A percentile compares a stretch with the other conserved stretches of the same genome.
phyloP scores from a whole-genome alignment of 2,797 vertebrate genomes.

The Glossophaga mutica region DNA sequence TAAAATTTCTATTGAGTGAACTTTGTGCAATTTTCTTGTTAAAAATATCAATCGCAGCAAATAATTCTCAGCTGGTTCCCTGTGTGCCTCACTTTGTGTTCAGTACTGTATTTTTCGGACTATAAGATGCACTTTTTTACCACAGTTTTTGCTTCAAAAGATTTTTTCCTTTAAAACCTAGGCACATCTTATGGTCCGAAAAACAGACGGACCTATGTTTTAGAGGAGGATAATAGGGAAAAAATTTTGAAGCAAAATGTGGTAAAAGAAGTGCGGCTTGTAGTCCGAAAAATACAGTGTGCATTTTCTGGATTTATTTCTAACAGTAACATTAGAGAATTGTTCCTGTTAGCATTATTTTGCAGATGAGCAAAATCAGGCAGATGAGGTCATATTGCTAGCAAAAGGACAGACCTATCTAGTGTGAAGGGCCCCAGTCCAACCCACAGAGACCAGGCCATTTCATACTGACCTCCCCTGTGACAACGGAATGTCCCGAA shows the following conservation, averaged over 20 bases:
- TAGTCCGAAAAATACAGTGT: too few species aligned
- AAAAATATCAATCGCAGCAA: neutral
- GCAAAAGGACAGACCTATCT: neutral
- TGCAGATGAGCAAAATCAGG: neutral
- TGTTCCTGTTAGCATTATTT: neutral
- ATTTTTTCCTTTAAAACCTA: too few species aligned
- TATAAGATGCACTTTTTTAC: too few species aligned
- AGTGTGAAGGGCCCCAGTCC: neutral
- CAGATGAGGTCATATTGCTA: neutral
- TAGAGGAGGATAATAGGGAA: too few species aligned
- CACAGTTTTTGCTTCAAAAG: too few species aligned
- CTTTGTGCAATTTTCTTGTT: neutral
- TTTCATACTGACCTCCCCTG: neutral
- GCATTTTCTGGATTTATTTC: neutral
- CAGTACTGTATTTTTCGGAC: neutral
- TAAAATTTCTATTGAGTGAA: neutral
- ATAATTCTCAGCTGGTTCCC: neutral
- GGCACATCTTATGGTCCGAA: too few species aligned
- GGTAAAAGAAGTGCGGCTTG: too few species aligned
- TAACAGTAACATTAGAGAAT: neutral
- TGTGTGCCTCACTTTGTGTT: neutral
- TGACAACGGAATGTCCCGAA: neutral
- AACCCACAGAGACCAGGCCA: neutral
- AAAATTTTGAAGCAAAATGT: too few species aligned
- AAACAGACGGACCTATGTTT: too few species aligned